A percentile compares a stretch with the other conserved stretches of the same genome.
These are phyloP conservation scores for Channa striata DNA, from an alignment of 2,797 vertebrate species.

Conservation along the genomic window DNA sequence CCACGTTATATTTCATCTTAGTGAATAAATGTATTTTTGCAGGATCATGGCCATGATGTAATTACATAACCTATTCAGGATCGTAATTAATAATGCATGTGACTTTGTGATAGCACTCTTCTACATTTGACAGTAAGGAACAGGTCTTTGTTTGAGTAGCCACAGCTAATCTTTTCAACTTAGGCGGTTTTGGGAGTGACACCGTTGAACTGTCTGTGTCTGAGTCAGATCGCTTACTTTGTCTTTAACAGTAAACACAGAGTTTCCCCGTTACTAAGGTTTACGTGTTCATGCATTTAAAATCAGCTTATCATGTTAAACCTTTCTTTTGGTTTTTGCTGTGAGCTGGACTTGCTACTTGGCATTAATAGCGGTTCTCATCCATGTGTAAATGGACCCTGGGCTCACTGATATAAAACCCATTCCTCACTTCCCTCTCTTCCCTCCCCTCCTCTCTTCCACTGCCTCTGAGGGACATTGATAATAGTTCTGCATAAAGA, in stretches of 20 bases:
- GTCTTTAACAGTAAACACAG: constrained; percentile 25
- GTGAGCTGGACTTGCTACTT: constrained; percentile 42
- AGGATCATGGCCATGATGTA: constrained; percentile 16
- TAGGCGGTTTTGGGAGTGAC: constrained; percentile 11
- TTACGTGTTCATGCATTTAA: constrained; percentile 62
- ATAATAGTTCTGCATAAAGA: constrained; percentile 84
- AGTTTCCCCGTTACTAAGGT: constrained; percentile 31
- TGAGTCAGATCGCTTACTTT: constrained; percentile 25
- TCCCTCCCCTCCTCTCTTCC: constrained; percentile 42
- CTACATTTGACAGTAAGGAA: constrained; percentile 30
- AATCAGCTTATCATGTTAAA: constrained; percentile 61
- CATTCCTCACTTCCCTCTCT: constrained; percentile 47
- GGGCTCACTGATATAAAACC: constrained; percentile 68
- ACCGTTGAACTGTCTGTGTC: constrained; percentile 21
- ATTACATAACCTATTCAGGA: constrained; percentile 25
- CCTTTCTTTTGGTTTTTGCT: constrained; percentile 30
- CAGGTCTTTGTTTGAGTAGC: constrained; percentile 46
- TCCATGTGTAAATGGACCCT: constrained; percentile 73
- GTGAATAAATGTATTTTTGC: constrained; percentile 17
- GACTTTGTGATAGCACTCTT: constrained; percentile 32
- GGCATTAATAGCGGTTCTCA: constrained; percentile 68
- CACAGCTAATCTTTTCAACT: constrained; percentile 41
- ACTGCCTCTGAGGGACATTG: constrained; percentile 80
- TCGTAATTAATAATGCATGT: constrained; percentile 45
- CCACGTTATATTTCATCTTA: constrained; percentile 33